Percentiles rank a stretch among this genome's conserved stretches.
These are phyloP conservation scores for Ageneiosus marmoratus DNA, from an alignment of 2,113 vertebrate genomes.

Conservation along the genomic window DNA sequence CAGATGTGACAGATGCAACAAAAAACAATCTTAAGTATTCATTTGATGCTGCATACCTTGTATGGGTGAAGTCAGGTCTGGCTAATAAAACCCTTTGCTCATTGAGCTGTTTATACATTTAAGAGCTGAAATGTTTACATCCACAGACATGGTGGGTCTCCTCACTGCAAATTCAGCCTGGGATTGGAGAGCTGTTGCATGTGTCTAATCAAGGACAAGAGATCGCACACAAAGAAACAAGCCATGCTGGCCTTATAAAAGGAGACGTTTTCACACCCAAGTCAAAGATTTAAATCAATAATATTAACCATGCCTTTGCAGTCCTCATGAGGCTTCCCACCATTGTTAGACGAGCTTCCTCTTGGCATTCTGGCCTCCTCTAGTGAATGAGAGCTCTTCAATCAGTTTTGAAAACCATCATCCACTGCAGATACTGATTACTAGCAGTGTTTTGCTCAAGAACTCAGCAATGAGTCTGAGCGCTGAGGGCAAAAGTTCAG, in stretches of 20 bases:
- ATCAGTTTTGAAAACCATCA: constrained; percentile 43
- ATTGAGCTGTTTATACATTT: constrained; percentile 22
- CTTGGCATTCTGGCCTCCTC: constrained; percentile 37
- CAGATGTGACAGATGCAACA: not conserved
- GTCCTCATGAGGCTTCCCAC: constrained; percentile 26
- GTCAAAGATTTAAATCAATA: constrained; percentile 55
- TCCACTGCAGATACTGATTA: constrained; percentile 37
- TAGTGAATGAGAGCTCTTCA: constrained; percentile 43
- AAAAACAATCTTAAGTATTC: not conserved
- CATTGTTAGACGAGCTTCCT: constrained; percentile 38
- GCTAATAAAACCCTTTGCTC: not conserved
- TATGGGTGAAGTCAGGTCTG: not conserved
- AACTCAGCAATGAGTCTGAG: constrained; percentile 14
- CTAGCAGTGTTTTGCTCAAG: constrained; percentile 25
- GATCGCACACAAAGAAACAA: constrained; percentile 39
- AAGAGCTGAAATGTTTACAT: not conserved
- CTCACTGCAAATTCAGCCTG: constrained; percentile 1
- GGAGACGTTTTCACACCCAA: constrained; percentile 52
- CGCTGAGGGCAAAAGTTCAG: constrained; percentile 3
- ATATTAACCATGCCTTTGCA: constrained; percentile 49
- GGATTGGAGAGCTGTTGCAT: constrained; percentile 28
- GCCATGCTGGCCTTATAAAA: constrained; percentile 42
- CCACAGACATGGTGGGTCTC: not conserved
- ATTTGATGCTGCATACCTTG: constrained; percentile 2
- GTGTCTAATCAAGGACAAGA: constrained; percentile 44